A percentile compares a stretch with the other conserved stretches of the same genome.
These are phyloP conservation scores for Zelleria hepariella DNA, from an alignment of 2,888 invertebrate species.

Conservation along the genomic window DNA sequence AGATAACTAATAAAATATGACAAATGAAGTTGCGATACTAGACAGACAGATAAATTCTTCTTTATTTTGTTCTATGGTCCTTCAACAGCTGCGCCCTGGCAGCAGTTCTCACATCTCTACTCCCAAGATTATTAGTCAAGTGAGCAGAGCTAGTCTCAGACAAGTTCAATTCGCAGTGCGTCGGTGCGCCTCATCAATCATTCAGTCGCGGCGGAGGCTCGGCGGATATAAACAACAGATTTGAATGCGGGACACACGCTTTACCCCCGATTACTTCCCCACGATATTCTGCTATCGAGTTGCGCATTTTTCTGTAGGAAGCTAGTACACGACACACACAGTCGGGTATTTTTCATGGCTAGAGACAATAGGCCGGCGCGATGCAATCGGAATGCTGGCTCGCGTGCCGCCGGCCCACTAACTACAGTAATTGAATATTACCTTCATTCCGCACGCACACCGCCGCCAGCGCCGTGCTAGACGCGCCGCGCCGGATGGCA, in stretches of 20 bases:
- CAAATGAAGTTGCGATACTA: no score
- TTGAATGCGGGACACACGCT: background rate
- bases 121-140: background rate
- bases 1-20: no score
- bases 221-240: background rate
- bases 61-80: no score
- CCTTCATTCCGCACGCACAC: background rate
- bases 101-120: no score
- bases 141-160: background rate
- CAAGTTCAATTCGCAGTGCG: background rate
- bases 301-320: background rate
- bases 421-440: background rate
- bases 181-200: background rate
- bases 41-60: no score
- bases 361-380: background rate
- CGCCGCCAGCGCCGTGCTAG: background rate
- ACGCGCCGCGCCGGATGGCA: background rate
- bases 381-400: background rate
- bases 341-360: background rate
- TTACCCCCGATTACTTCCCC: background rate
- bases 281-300: background rate
- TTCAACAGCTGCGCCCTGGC: background rate
- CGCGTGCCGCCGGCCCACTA: background rate
- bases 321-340: background rate
- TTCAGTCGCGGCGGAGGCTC: background rate